These are phyloP conservation scores for Stichodactyla mertensii DNA, from an alignment of 64 coral and sea anemone species.

Conservation along the genomic window DNA sequence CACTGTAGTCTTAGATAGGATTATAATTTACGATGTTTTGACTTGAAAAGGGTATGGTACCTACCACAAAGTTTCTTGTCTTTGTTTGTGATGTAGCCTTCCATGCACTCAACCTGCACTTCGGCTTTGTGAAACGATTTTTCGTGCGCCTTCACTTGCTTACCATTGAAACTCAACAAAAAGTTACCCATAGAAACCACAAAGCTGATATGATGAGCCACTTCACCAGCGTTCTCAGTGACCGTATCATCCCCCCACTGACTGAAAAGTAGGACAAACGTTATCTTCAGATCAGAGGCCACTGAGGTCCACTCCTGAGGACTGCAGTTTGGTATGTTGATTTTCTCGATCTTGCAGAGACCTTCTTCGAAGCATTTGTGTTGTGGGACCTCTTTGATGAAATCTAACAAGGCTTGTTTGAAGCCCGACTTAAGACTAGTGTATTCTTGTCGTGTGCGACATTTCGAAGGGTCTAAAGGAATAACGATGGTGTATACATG, in stretches of 20 bases:
- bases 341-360: constrained; percentile 2
- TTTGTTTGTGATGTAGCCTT: background rate
- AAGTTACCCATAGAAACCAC: background rate
- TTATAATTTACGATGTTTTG: no score
- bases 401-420: background rate
- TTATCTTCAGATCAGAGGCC: background rate
- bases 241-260: background rate
- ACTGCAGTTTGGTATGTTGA: constrained; percentile 6
- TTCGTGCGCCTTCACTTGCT: background rate
- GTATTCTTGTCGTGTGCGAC: background rate
- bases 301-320: no score
- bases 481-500: background rate
- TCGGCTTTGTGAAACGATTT: background rate
- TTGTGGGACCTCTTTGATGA: background rate
- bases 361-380: background rate
- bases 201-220: background rate
- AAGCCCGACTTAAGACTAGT: background rate
- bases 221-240: background rate
- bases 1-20: no score
- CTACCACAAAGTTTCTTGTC: background rate
- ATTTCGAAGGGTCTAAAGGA: background rate
- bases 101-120: background rate
- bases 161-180: background rate
- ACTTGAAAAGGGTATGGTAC: background rate
- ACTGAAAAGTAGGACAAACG: background rate